Evolutionary conservation across 2,797 vertebrate genomes (phyloP).

Genomic region (Pantherophis alleghaniensis): DNA sequence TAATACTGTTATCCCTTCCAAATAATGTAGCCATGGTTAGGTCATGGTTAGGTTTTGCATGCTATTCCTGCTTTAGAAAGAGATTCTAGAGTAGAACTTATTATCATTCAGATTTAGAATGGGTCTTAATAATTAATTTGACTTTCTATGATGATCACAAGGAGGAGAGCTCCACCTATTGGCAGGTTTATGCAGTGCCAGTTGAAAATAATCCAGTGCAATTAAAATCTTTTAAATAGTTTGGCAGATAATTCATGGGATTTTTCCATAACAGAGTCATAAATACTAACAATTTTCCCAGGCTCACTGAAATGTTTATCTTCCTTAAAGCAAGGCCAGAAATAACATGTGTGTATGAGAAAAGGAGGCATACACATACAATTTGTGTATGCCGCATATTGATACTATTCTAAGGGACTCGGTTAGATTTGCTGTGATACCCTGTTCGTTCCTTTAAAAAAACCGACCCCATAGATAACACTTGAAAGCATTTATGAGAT

Average conservation of each 20-base stretch:
- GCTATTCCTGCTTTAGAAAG: background rate
- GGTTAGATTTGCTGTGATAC: background rate
- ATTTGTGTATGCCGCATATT: background rate
- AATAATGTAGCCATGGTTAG: background rate
- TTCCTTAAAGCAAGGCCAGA: constrained; percentile 7
- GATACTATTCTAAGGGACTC: background rate
- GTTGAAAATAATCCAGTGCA: background rate
- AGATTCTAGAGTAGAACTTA: background rate
- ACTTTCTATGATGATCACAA: background rate
- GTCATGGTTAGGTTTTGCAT: background rate
- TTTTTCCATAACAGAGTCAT: constrained; percentile 3
- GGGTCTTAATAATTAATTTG: background rate
- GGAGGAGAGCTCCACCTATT: constrained; percentile 39
- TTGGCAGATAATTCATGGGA: background rate
- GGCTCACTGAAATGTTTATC: background rate
- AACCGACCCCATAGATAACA: background rate
- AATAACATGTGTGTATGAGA: background rate
- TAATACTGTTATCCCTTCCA: background rate
- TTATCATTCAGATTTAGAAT: background rate
- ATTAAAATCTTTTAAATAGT: background rate
- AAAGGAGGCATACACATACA: background rate
- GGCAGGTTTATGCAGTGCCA: constrained; percentile 31
- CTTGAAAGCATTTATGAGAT: background rate
- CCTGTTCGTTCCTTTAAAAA: background rate
- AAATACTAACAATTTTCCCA: background rate